Base-by-base conservation (phyloP, 2,113 vertebrate genomes). In the Himantopus leucocephalus region DNA sequence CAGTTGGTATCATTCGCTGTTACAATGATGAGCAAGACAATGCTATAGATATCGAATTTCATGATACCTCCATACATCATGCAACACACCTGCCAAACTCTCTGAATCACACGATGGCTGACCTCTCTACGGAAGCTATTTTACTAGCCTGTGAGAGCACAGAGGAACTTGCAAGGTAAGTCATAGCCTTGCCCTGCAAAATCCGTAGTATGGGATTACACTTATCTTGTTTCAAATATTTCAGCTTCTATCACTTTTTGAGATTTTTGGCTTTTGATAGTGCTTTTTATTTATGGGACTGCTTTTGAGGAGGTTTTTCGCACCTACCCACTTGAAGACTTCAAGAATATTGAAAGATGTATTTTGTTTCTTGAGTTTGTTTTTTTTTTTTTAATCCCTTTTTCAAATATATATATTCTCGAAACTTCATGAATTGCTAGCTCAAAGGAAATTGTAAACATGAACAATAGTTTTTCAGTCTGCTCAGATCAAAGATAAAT, bases 21-120 rank as follows among this genome's bases (percentile, higher is more conserved):
- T 99, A 99, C 98, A 99, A 98, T 20, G 99, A 99, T 21, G 99
- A 99, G 37, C 99, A 99, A 95, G 99, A 99, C 97, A 99, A 99
- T 37, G 99, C 99, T 82, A 98, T 99, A 6, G 99, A 99, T 24
- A 92, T 99, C 45, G 99, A 99, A 77, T 99, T 99, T 84, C 99
- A 99, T 5, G 99, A 99, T 96, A 98, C 98, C 4, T 99, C 99
- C 0, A 81, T 99, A 59, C 99, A 99, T 63, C 99, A 99, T 3
- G 98, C 99, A 62, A 99, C 99, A 35, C 99, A 99, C 97, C 98
- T 99, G 43, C 98, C 98, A 24, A 99, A 99, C 97, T 97, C 98
- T 18, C 98, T 99, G 90, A 98, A 98, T 70, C 99, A 99, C 98
- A 98, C 98, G 5, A 96, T 99, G 98, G 99, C 99, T 11, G 99